These are phyloP conservation scores for western clawed frog (Xenopus tropicalis) DNA, from an alignment of 2,113 vertebrate genomes.

Conservation along the genomic window UCB_Xtro_10.0 CM004445.2:18007001-18007500, in stretches of 20 bases:
- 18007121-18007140: neutral
- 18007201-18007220: slow-evolving; percentile 4
- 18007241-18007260: slow-evolving; percentile 71
- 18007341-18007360: slow-evolving; percentile 97
- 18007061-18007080: neutral
- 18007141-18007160: neutral
- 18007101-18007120: neutral
- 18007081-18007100: neutral
- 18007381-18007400: neutral
- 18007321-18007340: slow-evolving; percentile 97
- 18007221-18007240: slow-evolving; percentile 39
- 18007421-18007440: neutral
- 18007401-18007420: slow-evolving; percentile 6
- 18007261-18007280: slow-evolving; percentile 96
- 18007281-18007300: slow-evolving; percentile 94
- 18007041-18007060: no score
- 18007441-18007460: neutral
- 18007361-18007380: slow-evolving; percentile 69
- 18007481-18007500: slow-evolving; percentile 9
- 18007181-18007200: neutral
- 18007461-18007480: slow-evolving; percentile 10
- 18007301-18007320: slow-evolving; percentile 97
- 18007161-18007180: neutral
- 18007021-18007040: no score
- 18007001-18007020: no score